phyloP scores from a whole-genome alignment of 2,113 vertebrate genomes.

The Cisticola juncidis region DNA sequence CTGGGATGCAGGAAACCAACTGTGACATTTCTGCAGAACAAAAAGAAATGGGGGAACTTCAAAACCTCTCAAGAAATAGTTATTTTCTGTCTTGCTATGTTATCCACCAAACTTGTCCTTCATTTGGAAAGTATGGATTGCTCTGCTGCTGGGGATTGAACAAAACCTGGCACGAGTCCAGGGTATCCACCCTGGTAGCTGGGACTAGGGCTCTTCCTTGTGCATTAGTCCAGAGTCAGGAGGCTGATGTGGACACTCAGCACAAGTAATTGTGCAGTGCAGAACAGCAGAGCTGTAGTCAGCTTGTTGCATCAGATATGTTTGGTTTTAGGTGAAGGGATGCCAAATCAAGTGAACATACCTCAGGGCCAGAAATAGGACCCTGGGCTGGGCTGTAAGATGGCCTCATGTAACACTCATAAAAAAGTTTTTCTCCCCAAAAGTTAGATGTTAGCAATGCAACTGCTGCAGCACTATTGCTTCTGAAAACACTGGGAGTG shows the following conservation, averaged over 20 bases:
- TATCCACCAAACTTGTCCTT: not conserved
- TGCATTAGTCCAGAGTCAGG: not conserved
- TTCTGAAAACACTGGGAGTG: not conserved
- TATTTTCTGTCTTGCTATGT: constrained; percentile 19
- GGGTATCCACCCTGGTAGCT: not conserved
- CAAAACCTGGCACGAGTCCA: not conserved
- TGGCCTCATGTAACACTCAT: fast-evolving
- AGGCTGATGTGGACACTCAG: not conserved
- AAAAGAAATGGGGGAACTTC: constrained; percentile 9
- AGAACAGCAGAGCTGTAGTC: not conserved
- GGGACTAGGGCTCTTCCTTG: not conserved
- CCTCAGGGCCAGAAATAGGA: not conserved
- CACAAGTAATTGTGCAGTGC: not conserved
- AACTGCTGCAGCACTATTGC: not conserved
- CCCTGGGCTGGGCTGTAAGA: not conserved
- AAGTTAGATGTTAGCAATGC: not conserved
- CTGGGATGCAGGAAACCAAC: not conserved
- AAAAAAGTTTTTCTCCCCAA: not conserved
- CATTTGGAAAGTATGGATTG: not conserved
- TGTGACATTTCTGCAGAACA: not conserved
- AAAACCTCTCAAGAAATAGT: not conserved
- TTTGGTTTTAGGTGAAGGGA: not conserved
- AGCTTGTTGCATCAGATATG: not conserved
- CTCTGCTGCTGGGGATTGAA: not conserved
- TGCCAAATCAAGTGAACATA: not conserved